Evolutionary conservation across 2,888 invertebrate genomes (phyloP).

Genomic region (Hypercompe scribonia): DNA sequence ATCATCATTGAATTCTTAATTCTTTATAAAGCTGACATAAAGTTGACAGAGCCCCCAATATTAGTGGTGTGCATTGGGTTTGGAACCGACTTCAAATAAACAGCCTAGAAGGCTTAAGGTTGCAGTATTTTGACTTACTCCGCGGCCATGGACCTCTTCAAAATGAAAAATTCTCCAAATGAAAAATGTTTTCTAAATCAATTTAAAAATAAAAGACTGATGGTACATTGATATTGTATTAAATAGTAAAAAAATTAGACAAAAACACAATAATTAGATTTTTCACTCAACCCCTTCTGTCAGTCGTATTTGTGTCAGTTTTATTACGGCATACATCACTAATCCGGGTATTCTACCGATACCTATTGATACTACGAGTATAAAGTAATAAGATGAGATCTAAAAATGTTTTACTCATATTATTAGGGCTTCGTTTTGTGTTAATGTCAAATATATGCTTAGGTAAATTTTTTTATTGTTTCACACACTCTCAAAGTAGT

Average conservation of each 20-base stretch:
- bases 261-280: not conserved
- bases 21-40: too few species aligned
- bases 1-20: too few species aligned
- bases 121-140: too few species aligned
- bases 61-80: too few species aligned
- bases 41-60: too few species aligned
- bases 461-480: constrained; percentile 7
- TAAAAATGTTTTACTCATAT: not conserved
- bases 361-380: not conserved
- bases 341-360: not conserved
- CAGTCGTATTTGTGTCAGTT: not conserved
- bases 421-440: not conserved
- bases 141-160: too few species aligned
- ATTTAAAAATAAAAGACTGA: too few species aligned
- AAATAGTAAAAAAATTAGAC: not conserved
- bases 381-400: not conserved
- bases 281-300: not conserved
- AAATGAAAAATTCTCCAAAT: too few species aligned
- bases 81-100: too few species aligned
- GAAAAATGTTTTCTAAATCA: too few species aligned
- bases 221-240: not conserved
- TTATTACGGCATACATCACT: too few species aligned
- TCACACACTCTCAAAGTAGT: constrained; percentile 9
- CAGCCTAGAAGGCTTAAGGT: too few species aligned
- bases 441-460: not conserved